phyloP scores from a whole-genome alignment of 2,888 invertebrate genomes.

The Erebia aethiops region DNA sequence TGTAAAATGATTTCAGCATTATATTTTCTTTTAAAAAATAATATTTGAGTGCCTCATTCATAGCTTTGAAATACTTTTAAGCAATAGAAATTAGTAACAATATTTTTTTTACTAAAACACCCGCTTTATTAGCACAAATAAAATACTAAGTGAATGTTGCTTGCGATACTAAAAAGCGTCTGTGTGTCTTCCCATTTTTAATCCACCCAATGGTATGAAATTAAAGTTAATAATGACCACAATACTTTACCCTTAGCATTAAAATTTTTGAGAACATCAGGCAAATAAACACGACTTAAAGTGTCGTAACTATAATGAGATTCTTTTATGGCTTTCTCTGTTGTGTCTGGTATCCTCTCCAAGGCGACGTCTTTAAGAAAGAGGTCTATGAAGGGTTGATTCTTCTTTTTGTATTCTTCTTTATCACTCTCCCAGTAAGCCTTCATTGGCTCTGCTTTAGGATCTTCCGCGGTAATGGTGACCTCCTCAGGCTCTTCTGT shows the following conservation, averaged over 20 bases:
- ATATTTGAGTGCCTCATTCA: background rate
- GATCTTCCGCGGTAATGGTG: constrained; percentile 44
- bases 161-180: constrained; percentile 52
- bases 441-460: constrained; percentile 68
- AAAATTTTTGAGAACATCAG: constrained; percentile 61
- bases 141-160: constrained; percentile 25
- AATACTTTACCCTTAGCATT: constrained; percentile 73
- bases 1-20: background rate
- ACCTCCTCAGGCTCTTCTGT: constrained; percentile 56
- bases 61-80: background rate
- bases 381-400: constrained; percentile 69
- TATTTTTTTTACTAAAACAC: constrained; percentile 9
- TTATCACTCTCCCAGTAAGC: constrained; percentile 78
- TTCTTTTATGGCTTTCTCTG: constrained; percentile 70
- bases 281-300: constrained; percentile 62
- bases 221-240: constrained; percentile 48
- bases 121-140: constrained; percentile 18
- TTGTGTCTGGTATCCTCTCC: constrained; percentile 70
- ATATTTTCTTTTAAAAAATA: background rate
- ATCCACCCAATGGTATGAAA: constrained; percentile 33
- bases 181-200: constrained; percentile 73
- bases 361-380: constrained; percentile 64
- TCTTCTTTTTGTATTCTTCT: constrained; percentile 57
- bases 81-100: background rate
- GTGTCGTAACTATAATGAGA: constrained; percentile 73